Evolutionary conservation across 2,113 vertebrate species (phyloP).

Genomic region (Phrynosoma platyrhinos): DNA sequence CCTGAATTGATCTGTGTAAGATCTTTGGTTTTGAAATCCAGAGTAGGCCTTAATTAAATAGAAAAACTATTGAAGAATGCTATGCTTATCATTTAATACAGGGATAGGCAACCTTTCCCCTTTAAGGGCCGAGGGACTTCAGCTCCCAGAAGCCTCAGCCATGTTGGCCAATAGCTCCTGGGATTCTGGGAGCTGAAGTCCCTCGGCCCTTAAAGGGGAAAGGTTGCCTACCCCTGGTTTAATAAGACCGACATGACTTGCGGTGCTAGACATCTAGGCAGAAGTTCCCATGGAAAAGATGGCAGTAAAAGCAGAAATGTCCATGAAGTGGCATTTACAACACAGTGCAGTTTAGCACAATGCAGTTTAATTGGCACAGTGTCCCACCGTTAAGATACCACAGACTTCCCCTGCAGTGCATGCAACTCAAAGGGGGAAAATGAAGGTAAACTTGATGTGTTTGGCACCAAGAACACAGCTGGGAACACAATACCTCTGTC

Average conservation of each 20-base stretch:
- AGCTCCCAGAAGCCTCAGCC: too few relatives aligned
- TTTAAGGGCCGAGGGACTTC: too few relatives aligned
- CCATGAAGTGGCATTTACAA: not conserved
- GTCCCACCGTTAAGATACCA: not conserved
- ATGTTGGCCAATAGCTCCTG: too few relatives aligned
- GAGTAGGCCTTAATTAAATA: not conserved
- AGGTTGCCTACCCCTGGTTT: too few relatives aligned
- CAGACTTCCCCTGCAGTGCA: not conserved
- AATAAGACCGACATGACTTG: too few relatives aligned
- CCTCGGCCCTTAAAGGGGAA: too few relatives aligned
- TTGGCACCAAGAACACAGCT: slow-evolving; percentile 1
- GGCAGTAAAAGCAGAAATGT: not conserved
- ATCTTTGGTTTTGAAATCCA: not conserved
- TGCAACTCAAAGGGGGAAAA: not conserved
- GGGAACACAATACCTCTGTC: not conserved
- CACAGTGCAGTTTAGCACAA: too few relatives aligned
- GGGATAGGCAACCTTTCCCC: too few relatives aligned
- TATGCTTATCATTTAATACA: not conserved
- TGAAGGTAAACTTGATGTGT: not conserved
- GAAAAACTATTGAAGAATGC: not conserved
- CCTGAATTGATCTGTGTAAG: not conserved
- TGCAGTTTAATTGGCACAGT: too few relatives aligned
- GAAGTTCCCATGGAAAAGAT: not conserved
- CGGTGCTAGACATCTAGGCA: not conserved
- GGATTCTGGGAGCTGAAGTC: too few relatives aligned